Base-by-base conservation (phyloP, 2,797 vertebrate genomes). In the Lerista edwardsae region DNA sequence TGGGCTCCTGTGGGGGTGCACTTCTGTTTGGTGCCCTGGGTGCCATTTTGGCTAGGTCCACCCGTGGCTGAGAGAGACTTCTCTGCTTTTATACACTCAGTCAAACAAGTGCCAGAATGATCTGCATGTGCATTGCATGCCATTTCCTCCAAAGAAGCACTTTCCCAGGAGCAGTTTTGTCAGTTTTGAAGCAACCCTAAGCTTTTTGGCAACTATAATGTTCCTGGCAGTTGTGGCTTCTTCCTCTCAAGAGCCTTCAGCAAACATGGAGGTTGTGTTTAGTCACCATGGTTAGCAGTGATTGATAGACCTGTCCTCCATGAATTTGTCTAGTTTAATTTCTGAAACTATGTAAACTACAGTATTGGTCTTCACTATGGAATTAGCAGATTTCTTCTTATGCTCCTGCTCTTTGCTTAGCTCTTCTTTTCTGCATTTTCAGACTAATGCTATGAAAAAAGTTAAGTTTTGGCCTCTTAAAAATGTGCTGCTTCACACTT, bases 321-420 rank as follows among this genome's bases (percentile, higher is more conserved):
- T 68, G 31, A 65, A 67, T 86, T 47, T 86, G 55, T 51, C 31
- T 72, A 51, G 44, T 76, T n/a, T 72, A 51, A 34, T 76, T n/a
- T 31, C 80, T 62, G 55, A 15, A 75, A 31, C 21, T 8, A 21
- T 67, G 34, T 64, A 51, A 81, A 31, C 62, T 61, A 71, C 47
- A 51, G 47, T 51, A 12, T 6, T 77, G 57, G n/a, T 10, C 34
- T 11, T 73, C 39, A 47, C 23, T 29, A 29, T 0, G 0, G 75
- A 89, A 14, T 25, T 41, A 88, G 75, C 27, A 67, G 59, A 73
- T 86, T 73, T 82, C 36, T n/a, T 83, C 51, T 75, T 29, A 36
- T 1, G 17, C 23, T 91, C 82, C 65, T 89, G 69, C 62, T 91
- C 75, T 91, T 93, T 90, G 55, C 84, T 93, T 92, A 29, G 84